These are phyloP conservation scores for Cichlasoma orientale DNA, from an alignment of 2,797 vertebrate genomes.

Conservation along the genomic window DNA sequence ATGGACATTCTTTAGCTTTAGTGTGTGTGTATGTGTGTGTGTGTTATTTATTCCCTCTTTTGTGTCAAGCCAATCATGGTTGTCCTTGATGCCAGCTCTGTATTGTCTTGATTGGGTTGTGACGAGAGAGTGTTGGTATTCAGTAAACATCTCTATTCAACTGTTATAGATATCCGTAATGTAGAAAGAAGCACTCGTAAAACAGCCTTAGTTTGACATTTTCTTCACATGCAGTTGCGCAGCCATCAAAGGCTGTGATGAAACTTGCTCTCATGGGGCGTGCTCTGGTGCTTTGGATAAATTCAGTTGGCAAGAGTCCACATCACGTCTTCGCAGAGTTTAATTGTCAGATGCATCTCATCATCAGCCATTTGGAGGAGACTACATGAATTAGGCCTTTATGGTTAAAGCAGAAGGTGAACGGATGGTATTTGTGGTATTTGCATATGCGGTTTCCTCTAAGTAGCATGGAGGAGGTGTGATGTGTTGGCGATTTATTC, in stretches of 20 bases:
- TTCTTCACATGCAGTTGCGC: neutral
- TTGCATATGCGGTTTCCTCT: neutral
- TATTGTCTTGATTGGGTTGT: neutral
- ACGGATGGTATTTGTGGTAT: neutral
- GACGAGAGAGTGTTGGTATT: neutral
- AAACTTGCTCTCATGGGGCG: neutral
- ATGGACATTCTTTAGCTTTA: neutral
- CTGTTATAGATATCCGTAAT: neutral
- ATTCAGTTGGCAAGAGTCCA: neutral
- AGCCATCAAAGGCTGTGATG: neutral
- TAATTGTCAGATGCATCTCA: neutral
- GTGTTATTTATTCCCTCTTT: neutral
- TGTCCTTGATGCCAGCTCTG: neutral
- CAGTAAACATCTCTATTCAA: neutral
- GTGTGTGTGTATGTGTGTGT: no score
- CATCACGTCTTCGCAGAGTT: neutral
- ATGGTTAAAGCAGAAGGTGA: neutral
- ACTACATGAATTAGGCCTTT: neutral
- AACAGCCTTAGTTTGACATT: neutral
- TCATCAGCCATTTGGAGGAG: neutral
- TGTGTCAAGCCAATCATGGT: neutral
- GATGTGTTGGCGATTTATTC: neutral
- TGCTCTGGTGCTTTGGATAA: neutral
- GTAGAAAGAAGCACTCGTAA: neutral
- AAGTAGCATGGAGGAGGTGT: neutral